phyloP scores from a whole-genome alignment of 2,113 vertebrate species.

The Sinocyclocheilus anophthalmus region DNA sequence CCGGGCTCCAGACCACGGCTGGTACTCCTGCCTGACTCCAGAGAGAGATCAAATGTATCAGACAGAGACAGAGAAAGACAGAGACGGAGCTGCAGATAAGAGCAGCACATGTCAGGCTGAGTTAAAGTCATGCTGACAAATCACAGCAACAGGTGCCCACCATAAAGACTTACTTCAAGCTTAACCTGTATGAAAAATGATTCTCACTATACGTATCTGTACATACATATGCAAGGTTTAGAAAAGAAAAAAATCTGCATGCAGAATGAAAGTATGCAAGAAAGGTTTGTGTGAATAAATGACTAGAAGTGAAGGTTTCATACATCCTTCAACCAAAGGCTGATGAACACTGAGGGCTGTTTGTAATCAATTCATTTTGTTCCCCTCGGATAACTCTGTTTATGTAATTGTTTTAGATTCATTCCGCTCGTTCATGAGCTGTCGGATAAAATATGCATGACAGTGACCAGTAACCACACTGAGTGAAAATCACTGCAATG shows the following conservation, averaged over 20 bases:
- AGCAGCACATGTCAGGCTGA: not conserved
- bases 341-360: not conserved
- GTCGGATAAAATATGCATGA: slow-evolving; percentile 23
- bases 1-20: slow-evolving; percentile 84
- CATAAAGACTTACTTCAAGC: not conserved
- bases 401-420: not conserved
- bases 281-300: not conserved
- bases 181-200: not conserved
- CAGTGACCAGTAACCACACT: not conserved
- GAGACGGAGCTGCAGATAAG: not conserved
- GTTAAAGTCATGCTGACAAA: not conserved
- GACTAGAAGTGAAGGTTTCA: not conserved
- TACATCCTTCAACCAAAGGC: not conserved
- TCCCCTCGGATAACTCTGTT: not conserved
- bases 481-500: slow-evolving; percentile 38
- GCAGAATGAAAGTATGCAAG: not conserved
- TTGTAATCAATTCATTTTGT: not conserved
- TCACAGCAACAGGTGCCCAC: not conserved
- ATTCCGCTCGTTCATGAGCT: not conserved
- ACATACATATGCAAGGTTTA: not conserved
- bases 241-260: not conserved
- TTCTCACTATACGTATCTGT: not conserved
- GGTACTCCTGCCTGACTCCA: slow-evolving; percentile 84
- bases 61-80: not conserved
- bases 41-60: slow-evolving; percentile 25